Evolutionary conservation across 53 echinoderm and acorn worm genomes (phyloP).

Genomic region (Astropecten irregularis): DNA sequence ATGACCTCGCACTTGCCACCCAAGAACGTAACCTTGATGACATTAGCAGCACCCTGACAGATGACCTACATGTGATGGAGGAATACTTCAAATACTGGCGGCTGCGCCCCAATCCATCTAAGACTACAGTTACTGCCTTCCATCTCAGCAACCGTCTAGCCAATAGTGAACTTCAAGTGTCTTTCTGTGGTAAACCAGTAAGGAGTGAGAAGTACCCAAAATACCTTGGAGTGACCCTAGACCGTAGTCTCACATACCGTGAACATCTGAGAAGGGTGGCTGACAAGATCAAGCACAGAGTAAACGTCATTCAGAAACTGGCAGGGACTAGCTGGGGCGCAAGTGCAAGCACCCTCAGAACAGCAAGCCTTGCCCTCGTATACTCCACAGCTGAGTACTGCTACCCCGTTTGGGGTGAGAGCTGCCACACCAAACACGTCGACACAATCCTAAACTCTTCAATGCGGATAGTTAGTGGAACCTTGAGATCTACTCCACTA

Average conservation of each 20-base stretch:
- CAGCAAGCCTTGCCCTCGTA: constrained; percentile 13
- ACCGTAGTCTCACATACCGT: constrained; percentile 1
- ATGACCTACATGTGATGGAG: constrained; percentile 23
- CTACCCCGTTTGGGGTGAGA: background rate
- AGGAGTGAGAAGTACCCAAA: background rate
- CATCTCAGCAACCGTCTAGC: constrained; percentile 21
- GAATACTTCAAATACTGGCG: constrained; percentile 12
- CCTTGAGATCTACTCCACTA: background rate
- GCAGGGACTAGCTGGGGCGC: constrained; percentile 29
- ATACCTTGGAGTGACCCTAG: constrained; percentile 15
- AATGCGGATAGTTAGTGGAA: constrained; percentile 1
- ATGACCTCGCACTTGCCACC: background rate
- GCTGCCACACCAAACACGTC: constrained; percentile 18
- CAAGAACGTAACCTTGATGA: background rate
- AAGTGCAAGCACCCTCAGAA: background rate
- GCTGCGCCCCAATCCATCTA: background rate
- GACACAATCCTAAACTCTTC: background rate
- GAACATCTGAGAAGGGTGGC: constrained; percentile 16
- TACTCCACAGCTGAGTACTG: constrained; percentile 25
- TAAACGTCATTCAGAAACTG: background rate
- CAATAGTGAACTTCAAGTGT: background rate
- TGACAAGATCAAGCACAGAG: constrained; percentile 4
- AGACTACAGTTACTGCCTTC: background rate
- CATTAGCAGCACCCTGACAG: background rate
- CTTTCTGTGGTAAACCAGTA: constrained; percentile 15